A percentile compares a stretch with the other conserved stretches of the same genome.
Conservation (phyloP, 1,140 invertebrate species). For the Nixonia krombeini region DNA sequence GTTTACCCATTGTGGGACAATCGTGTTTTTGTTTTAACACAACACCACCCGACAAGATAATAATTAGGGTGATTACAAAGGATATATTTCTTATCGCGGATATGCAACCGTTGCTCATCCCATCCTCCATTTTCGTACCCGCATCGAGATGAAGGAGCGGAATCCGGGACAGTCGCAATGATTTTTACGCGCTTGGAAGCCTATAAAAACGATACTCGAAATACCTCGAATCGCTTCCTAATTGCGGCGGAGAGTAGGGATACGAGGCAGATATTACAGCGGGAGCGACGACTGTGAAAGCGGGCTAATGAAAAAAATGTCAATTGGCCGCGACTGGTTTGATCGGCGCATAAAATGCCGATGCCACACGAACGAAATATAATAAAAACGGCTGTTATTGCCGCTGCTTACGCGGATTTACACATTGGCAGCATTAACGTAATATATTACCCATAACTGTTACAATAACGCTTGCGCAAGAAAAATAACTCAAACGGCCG, state of each 20-base stretch:
- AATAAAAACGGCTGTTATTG: not conserved
- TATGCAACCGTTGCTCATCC: too few relatives aligned
- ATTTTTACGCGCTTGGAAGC: too few relatives aligned
- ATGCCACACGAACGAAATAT: not conserved
- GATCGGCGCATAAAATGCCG: not conserved
- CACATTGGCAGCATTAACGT: not conserved
- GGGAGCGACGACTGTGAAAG: not conserved
- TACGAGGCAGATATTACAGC: not conserved
- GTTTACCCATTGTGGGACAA: too few relatives aligned
- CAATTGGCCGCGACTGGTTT: not conserved
- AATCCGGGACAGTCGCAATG: too few relatives aligned
- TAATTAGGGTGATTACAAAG: too few relatives aligned
- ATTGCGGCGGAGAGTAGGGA: not conserved
- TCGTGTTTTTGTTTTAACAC: too few relatives aligned
- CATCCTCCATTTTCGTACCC: too few relatives aligned
- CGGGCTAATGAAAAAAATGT: not conserved
- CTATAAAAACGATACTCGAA: not conserved
- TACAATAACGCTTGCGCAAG: not conserved
- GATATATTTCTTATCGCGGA: too few relatives aligned
- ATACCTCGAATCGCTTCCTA: not conserved
- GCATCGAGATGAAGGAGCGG: too few relatives aligned
- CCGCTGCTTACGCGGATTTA: not conserved
- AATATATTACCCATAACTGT: not conserved
- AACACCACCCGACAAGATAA: too few relatives aligned
- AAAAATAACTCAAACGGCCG: not conserved